A percentile compares a stretch with the other conserved stretches of the same genome.
These are phyloP conservation scores for Amaurobius ferox DNA, from an alignment of 2,888 invertebrate genomes.

Conservation along the genomic window DNA sequence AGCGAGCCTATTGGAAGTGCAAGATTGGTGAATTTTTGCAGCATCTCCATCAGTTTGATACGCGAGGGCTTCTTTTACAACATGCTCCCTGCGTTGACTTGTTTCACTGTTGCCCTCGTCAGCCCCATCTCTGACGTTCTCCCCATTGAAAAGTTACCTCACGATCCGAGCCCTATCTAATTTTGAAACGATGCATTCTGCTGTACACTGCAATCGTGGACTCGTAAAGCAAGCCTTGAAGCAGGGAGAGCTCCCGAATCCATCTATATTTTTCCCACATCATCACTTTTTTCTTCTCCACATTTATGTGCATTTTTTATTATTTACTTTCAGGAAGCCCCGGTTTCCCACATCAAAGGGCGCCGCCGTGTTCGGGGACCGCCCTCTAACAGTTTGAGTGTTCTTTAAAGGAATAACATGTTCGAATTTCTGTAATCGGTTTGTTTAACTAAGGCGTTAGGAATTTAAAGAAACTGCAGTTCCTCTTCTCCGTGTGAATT, in stretches of 20 bases:
- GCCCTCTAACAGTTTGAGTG: constrained; percentile 27
- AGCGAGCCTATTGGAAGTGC: no score
- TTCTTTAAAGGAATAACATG: constrained; percentile 28
- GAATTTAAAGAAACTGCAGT: no score
- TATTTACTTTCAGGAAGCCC: constrained; percentile 42
- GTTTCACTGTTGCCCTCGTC: neutral
- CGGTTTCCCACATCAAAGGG: constrained; percentile 37
- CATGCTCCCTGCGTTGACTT: neutral
- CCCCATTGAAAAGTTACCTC: constrained; percentile 58
- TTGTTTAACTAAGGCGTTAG: neutral
- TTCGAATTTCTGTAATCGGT: constrained; percentile 6
- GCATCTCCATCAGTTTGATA: no score
- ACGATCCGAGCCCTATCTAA: constrained; percentile 58
- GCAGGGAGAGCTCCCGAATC: constrained; percentile 23
- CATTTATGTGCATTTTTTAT: constrained; percentile 6
- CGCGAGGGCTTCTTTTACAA: no score
- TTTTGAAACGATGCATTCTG: constrained; percentile 33
- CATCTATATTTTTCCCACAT: constrained; percentile 46
- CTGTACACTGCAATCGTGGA: neutral
- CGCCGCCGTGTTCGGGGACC: constrained; percentile 37
- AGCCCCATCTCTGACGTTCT: neutral
- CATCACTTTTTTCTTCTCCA: constrained; percentile 35
- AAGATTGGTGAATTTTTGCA: no score
- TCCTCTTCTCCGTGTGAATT: no score
- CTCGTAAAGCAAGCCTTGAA: constrained; percentile 18